Conservation (phyloP, 2,888 invertebrate genomes). For the Gymnoscelis rufifasciata region DNA sequence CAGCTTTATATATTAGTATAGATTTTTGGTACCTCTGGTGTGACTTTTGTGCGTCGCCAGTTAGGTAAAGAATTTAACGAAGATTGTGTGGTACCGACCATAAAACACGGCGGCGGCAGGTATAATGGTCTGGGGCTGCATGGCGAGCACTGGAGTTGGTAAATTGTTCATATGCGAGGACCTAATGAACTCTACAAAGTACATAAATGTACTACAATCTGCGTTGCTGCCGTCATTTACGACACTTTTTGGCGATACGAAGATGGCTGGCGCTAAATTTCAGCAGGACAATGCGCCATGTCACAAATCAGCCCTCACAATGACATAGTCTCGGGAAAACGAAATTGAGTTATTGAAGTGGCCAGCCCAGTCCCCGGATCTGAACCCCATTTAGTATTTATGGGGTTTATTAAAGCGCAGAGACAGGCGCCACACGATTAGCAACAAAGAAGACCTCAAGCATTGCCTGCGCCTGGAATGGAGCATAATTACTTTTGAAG, state of each 20-base stretch:
- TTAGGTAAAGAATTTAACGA: no score
- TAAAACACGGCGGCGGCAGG: not conserved
- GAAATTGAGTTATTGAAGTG: no score
- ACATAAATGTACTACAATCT: not conserved
- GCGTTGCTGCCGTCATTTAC: no score
- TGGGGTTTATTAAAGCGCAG: not conserved
- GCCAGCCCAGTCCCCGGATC: not conserved
- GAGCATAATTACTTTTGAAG: not conserved
- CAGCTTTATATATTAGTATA: not conserved
- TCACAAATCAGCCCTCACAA: no score
- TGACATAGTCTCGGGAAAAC: no score
- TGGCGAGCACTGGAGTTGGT: conserved; percentile 1
- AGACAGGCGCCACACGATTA: conserved; percentile 1
- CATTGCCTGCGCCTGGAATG: not conserved
- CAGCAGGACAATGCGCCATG: no score
- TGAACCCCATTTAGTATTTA: not conserved
- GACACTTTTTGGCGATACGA: no score
- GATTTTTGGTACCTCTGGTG: not conserved
- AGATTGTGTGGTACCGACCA: not conserved
- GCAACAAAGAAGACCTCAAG: not conserved
- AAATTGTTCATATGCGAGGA: not conserved
- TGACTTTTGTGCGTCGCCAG: no score
- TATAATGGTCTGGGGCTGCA: conserved; percentile 1
- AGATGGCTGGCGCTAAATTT: no score
- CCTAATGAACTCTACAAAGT: not conserved